Conservation (phyloP, 2,113 vertebrate species). For the Vulpes vulpes region DNA sequence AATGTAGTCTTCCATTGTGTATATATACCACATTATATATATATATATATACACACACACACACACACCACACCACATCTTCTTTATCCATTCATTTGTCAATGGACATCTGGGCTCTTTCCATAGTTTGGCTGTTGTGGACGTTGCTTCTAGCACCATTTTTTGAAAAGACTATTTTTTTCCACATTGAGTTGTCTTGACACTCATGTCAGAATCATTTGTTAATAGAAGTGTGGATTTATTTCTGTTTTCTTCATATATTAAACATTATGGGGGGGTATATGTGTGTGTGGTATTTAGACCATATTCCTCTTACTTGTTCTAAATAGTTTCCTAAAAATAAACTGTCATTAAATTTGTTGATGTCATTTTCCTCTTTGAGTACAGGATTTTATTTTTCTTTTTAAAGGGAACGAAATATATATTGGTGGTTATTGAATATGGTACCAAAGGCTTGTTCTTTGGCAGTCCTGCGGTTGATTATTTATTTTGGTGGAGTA, state of each 20-base stretch:
- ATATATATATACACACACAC: no score
- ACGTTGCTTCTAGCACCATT: background rate
- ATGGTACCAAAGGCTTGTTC: constrained; percentile 4
- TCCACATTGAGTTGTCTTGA: constrained; percentile 17
- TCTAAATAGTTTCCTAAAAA: constrained; percentile 52
- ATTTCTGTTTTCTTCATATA: background rate
- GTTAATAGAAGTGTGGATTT: background rate
- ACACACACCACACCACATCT: no score
- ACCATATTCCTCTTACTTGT: constrained; percentile 9
- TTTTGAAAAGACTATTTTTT: background rate
- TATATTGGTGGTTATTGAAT: background rate
- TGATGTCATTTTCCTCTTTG: constrained; percentile 18
- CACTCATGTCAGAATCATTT: background rate
- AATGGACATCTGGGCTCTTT: no score
- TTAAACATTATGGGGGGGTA: background rate
- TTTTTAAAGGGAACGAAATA: background rate
- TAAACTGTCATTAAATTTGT: constrained; percentile 56
- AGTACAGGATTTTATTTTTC: background rate
- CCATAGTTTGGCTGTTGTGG: no score
- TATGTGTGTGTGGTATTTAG: background rate
- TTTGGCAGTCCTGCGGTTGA: background rate
- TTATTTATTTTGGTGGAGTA: background rate
- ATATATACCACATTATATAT: no score
- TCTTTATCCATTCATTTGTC: no score
- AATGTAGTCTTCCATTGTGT: no score